These are phyloP conservation scores for Schizopygopsis pylzovi DNA, from an alignment of 2,797 vertebrate genomes.

Conservation along the genomic window DNA sequence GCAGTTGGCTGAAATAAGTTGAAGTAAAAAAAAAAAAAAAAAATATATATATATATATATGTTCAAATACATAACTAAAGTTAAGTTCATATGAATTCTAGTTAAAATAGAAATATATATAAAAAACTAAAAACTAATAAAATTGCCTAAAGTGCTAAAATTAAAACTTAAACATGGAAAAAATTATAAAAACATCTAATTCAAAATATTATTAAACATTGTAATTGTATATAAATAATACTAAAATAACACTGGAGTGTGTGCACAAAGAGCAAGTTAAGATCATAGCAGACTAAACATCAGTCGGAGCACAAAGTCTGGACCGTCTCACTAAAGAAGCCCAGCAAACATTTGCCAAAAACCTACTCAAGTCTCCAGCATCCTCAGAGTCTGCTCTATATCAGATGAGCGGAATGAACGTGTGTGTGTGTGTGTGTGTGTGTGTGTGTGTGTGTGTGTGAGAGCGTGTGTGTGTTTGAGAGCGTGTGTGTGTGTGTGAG, in stretches of 20 bases:
- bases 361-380: slow-evolving; percentile 33
- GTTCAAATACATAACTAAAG: neutral
- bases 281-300: slow-evolving; percentile 55
- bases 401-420: slow-evolving; percentile 12
- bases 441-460: too few relatives aligned
- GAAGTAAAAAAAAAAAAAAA: neutral
- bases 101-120: neutral
- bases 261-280: slow-evolving; percentile 25
- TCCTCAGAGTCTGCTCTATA: slow-evolving; percentile 41
- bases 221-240: neutral
- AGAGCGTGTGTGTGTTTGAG: too few relatives aligned
- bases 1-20: neutral
- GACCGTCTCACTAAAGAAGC: slow-evolving; percentile 19
- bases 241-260: neutral
- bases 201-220: neutral
- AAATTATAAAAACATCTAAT: too few relatives aligned
- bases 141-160: too few relatives aligned
- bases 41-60: too few relatives aligned
- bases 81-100: neutral
- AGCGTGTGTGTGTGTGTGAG: too few relatives aligned
- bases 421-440: neutral
- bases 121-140: too few relatives aligned
- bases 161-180: too few relatives aligned
- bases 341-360: slow-evolving; percentile 45
- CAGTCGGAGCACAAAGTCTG: slow-evolving; percentile 15